Base-by-base conservation (phyloP, 1,140 invertebrate genomes). In the Riptortus pedestris region DNA sequence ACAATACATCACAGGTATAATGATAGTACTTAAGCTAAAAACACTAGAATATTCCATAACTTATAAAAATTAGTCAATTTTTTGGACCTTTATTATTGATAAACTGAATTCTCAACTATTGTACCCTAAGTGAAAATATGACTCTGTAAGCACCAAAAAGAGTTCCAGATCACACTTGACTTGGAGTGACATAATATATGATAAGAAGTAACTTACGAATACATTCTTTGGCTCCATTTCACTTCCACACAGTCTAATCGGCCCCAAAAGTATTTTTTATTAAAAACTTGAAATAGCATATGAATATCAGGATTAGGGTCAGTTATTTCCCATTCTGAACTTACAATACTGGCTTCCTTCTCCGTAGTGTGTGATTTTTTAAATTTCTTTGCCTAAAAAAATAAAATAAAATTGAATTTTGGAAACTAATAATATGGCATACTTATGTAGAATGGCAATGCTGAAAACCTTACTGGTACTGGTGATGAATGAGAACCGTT, bases 211-310 rank as follows among this genome's bases (percentile, higher is more conserved):
- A 81, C 82, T 77, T 85, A 96, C 73, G 83, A 79, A 62, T 91
- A 98, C 96, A 99, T 98, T 70, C 87, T 77, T 67, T 88, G 88
- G 73, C 94, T 98, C 96, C 96, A 99, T 71, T 87, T 85, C 0
- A 99, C 85, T 72, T 86, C 83, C 20, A 94, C 90, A 61, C 83
- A 77, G 0, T 79, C 74, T 31, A 98, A 77, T 62, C 78, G 79
- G 27, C 83, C 81, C 79, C 85, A 85, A 71, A 99, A 99, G 71
- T 91, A 99, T 65, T 82, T 78, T 28, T 81, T 72, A 77, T 98
- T 87, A 71, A 96, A 99, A 61, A 88, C 81, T 0, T 85, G 67
- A 76, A 98, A 99, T 55, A 98, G 74, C 0, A 80, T 80, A 70
- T 87, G 81, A 60, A 98, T 83, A 75, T 98, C 88, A 0, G 96